Evolutionary conservation across 2,113 vertebrate species (phyloP).

Genomic region (Lasiurus borealis): DNA sequence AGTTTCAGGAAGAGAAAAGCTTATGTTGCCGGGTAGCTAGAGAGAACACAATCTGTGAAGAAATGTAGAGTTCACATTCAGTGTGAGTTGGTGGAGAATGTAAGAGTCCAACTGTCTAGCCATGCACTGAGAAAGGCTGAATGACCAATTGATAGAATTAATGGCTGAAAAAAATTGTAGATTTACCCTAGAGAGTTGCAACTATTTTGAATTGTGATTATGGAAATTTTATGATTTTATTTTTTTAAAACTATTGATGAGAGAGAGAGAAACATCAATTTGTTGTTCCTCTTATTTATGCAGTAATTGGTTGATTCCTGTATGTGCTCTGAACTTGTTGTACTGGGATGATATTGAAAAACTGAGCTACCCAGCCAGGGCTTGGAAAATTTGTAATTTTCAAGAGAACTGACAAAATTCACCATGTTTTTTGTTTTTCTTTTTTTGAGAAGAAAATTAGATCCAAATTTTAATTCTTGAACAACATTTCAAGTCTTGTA

Average conservation of each 20-base stretch:
- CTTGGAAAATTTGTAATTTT: neutral
- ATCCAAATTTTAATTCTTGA: slow-evolving; percentile 42
- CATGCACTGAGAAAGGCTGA: neutral
- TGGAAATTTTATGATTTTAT: slow-evolving; percentile 28
- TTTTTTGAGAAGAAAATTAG: slow-evolving; percentile 34
- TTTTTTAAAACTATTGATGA: neutral
- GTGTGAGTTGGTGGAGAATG: neutral
- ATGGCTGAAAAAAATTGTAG: neutral
- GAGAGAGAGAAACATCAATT: neutral
- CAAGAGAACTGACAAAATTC: neutral
- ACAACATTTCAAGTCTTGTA: neutral
- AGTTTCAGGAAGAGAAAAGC: neutral
- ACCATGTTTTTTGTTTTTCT: neutral
- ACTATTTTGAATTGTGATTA: neutral
- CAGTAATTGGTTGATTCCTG: no score
- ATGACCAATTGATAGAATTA: neutral
- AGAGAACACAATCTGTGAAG: neutral
- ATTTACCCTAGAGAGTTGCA: neutral
- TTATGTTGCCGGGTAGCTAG: neutral
- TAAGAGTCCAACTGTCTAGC: neutral
- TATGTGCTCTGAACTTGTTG: no score
- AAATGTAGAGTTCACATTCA: neutral
- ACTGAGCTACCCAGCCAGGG: no score
- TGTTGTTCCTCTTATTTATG: neutral
- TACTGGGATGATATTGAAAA: no score